A percentile compares a stretch with the other conserved stretches of the same genome.
Conservation (phyloP, 1,140 invertebrate species). For the Drosophila arawakana region DNA sequence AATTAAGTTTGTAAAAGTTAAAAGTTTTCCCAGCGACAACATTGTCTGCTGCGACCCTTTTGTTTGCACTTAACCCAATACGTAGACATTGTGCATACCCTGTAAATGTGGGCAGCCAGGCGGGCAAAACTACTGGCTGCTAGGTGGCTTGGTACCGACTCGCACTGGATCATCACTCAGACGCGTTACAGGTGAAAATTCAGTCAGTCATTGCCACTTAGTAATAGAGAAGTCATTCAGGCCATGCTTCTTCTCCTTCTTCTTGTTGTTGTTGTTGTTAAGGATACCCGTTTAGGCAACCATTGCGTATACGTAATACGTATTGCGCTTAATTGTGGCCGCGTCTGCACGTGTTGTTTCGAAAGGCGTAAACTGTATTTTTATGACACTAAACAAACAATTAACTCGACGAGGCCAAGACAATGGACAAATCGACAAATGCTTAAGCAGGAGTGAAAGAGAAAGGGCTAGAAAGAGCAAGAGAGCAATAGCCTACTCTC, state of each 20-base stretch:
- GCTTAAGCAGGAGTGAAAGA: neutral
- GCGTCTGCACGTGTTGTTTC: slow-evolving; percentile 62
- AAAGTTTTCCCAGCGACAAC: slow-evolving; percentile 77
- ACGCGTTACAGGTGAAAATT: neutral
- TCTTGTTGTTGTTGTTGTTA: neutral
- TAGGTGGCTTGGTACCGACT: too few relatives aligned
- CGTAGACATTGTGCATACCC: slow-evolving; percentile 32
- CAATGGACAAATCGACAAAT: slow-evolving; percentile 49
- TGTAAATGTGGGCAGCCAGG: neutral
- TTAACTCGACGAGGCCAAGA: slow-evolving; percentile 65
- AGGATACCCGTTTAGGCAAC: neutral
- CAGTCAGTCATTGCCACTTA: neutral
- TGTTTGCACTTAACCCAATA: slow-evolving; percentile 66
- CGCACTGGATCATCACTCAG: too few relatives aligned
- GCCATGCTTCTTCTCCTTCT: neutral
- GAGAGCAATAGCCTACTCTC: neutral
- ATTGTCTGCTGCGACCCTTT: slow-evolving; percentile 74
- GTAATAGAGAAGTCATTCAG: slow-evolving; percentile 1
- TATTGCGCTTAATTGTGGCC: slow-evolving; percentile 48
- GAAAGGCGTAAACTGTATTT: slow-evolving; percentile 80
- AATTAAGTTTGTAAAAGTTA: slow-evolving; percentile 80
- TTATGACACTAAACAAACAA: slow-evolving; percentile 79
- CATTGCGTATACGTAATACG: slow-evolving; percentile 28
- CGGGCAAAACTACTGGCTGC: too few relatives aligned
- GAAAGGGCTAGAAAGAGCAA: neutral